phyloP scores from a whole-genome alignment of 2,113 vertebrate species.

The Pterocles burchelli region DNA sequence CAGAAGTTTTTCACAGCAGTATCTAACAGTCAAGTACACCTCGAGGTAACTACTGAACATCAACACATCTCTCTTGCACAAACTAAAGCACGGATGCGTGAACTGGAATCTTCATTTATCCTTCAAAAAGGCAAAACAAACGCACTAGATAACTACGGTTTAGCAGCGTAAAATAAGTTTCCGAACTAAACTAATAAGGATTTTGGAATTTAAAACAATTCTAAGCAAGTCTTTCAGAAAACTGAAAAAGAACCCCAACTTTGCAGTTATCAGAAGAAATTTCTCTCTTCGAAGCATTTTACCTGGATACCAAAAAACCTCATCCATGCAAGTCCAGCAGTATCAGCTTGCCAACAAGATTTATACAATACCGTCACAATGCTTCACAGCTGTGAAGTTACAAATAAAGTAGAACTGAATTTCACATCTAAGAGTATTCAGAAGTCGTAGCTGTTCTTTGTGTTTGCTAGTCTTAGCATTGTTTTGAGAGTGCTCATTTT shows the following conservation, averaged over 20 bases:
- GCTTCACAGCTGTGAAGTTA: background rate
- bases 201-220: background rate
- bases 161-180: background rate
- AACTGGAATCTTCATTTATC: background rate
- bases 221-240: background rate
- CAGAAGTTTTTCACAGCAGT: background rate
- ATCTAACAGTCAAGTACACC: background rate
- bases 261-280: background rate
- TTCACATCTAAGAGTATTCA: background rate
- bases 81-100: background rate
- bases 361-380: background rate
- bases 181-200: background rate
- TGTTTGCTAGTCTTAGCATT: background rate
- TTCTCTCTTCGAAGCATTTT: background rate
- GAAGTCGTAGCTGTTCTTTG: background rate
- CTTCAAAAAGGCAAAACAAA: background rate
- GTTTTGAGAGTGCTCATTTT: background rate
- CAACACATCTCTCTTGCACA: background rate
- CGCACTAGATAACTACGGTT: background rate
- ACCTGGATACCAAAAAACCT: background rate
- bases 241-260: background rate
- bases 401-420: background rate
- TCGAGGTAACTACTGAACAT: background rate
- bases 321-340: background rate
- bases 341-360: background rate